Evolutionary conservation across 2,888 invertebrate species (phyloP), one percentile per base, ranked within the genome.

Genomic region (Mythimna albipuncta): DNA sequence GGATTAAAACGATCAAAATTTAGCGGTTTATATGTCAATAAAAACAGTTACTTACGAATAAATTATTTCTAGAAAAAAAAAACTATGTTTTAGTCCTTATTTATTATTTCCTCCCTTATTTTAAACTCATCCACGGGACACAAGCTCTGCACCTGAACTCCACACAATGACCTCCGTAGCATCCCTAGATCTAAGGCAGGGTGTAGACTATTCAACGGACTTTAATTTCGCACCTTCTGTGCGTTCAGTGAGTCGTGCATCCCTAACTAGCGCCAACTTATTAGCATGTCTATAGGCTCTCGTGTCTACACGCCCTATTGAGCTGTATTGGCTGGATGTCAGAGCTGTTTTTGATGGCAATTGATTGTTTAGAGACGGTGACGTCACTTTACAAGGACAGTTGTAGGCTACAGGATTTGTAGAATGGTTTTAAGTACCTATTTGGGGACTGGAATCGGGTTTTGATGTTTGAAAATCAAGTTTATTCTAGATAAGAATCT

Each of bases 201-300:
- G 88, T 83, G 59, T 74, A 61, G 52, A 72, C 71, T 47, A 84
- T 88, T 80, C 86, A 87, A 87, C 88, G 79, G 87, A 88, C 89
- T 91, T 91, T 90, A 91, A 90, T 90, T 90, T 90, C 86, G 85
- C 89, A 90, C 89, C 89, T 89, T 86, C 87, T 86, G 81, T 81
- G 77, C 89, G 87, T 82, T 88, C 75, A 82, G 73, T 72, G 81
- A 86, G 77, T 78, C 86, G 88, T 85, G 88, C 85, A 84, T 87
- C 83, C 81, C 85, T 88, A 91, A 89, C 87, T 89, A 88, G 83
- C 82, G 85, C 79, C 70, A 88, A 88, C 88, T 91, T 88, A 91
- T 91, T 90, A 87, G 89, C 88, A 90, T 89, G 77, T 88, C 89
- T 85, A 85, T 89, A 65, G 77, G 65, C 64, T 61, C 81, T 83